Evolutionary conservation across 2,797 vertebrate genomes (phyloP), one percentile per base, ranked within the genome.

Genomic region (Denticeps clupeoides): DNA sequence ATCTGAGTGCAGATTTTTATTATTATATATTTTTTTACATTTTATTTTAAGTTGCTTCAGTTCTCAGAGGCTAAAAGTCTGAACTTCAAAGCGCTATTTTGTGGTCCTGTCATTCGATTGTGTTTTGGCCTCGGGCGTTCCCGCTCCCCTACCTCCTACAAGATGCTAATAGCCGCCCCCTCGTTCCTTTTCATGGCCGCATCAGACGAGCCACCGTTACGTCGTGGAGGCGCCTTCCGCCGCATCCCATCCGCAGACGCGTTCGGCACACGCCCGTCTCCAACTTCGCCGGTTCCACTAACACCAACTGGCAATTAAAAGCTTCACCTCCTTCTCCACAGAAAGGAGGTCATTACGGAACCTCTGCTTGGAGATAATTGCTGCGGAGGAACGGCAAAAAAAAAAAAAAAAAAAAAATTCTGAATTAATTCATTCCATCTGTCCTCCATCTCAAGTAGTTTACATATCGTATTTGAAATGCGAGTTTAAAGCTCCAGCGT

Each of bases 371-470:
- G 9, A 32, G 58, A 71, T 77, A 72, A 62, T 66, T 67, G 62
- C 68, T 52, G 66, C 54, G 65, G 75, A 65, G n/a, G n/a, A n/a
- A n/a, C n/a, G n/a, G n/a, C n/a, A n/a, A n/a, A n/a, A n/a, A n/a
- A n/a, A n/a, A n/a, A n/a, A n/a, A n/a, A n/a, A n/a, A 68, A 72
- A 79, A 65, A 73, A 70, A 74, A 61, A 59, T 63, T 59, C 61
- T 28, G 61, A n/a, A n/a, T 73, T 70, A 75, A 83, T 79, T 63
- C 69, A 78, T 76, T 81, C 70, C 73, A 72, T 74, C 73, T 78
- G 72, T 74, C 71, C 56, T 47, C 64, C 53, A 77, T 81, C 64
- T 59, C 63, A 69, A 71, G 65, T 45, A 62, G 68, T 79, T 76
- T 73, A 69, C 71, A 78, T 68, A 74, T 45, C 47, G 33, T 41